Evolutionary conservation across 2,113 vertebrate genomes (phyloP).

Genomic region (Cyanocitta stelleri): DNA sequence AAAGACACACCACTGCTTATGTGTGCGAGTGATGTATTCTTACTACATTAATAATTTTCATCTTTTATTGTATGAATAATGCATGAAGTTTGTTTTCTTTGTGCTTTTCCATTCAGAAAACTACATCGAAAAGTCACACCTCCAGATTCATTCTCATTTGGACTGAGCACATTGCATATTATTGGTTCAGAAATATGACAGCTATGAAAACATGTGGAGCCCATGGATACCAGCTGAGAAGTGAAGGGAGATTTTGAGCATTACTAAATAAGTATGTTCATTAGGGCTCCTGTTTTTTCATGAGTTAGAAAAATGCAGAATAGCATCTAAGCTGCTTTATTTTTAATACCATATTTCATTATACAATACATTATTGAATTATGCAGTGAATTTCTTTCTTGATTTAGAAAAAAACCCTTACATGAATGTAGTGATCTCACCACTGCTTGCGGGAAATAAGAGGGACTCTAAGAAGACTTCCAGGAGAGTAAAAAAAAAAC

Average conservation of each 20-base stretch:
- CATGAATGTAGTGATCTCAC: neutral
- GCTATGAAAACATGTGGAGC: neutral
- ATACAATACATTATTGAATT: neutral
- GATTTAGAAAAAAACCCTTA: neutral
- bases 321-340: neutral
- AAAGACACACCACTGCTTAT: neutral
- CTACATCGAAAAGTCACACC: neutral
- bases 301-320: neutral
- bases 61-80: constrained; percentile 17
- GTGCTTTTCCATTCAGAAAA: constrained; percentile 6
- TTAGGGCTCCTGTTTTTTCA: neutral
- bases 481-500: neutral
- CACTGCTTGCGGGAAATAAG: neutral
- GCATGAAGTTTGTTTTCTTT: neutral
- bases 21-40: neutral
- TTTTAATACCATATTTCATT: neutral
- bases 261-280: neutral
- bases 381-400: neutral
- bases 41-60: neutral
- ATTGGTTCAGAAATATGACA: neutral
- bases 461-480: neutral
- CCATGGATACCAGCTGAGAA: neutral
- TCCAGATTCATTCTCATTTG: neutral
- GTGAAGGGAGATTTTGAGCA: neutral
- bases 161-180: neutral